Conservation (phyloP, 2,113 vertebrate genomes). For the Passer montanus region DNA sequence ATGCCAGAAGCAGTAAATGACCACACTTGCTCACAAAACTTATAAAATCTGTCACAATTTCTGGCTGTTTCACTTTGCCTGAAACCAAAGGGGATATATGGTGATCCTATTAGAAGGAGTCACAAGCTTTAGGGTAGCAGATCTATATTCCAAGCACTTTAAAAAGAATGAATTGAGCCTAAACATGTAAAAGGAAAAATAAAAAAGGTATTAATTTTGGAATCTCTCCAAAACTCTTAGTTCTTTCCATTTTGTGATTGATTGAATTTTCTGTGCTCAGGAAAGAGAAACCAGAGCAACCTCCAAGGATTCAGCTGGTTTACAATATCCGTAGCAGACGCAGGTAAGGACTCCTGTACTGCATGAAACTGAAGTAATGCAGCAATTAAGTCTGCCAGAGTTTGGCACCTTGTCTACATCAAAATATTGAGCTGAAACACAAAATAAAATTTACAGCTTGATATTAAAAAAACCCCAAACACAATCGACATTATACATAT, state of each 20-base stretch:
- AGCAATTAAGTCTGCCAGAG: not conserved
- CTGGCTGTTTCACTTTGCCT: not conserved
- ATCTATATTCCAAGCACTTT: not conserved
- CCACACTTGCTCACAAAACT: not conserved
- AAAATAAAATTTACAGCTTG: not conserved
- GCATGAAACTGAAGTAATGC: not conserved
- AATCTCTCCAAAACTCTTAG: not conserved
- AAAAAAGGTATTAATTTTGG: not conserved
- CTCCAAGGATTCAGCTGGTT: not conserved
- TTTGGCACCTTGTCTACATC: not conserved
- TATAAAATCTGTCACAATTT: not conserved
- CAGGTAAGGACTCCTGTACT: not conserved
- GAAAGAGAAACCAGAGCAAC: not conserved
- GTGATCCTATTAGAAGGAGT: not conserved
- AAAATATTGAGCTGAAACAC: not conserved
- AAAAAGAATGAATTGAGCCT: not conserved
- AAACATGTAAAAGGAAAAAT: not conserved
- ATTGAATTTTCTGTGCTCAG: not conserved
- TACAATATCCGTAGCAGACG: fast-evolving
- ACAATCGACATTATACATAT: not conserved
- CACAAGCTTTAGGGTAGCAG: not conserved
- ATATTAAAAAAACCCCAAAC: not conserved
- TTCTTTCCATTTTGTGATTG: not conserved
- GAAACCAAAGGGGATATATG: not conserved
- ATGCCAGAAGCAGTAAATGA: not conserved